Base-by-base conservation (phyloP, 2,888 invertebrate species). In the Coelogynopora nodosa region DNA sequence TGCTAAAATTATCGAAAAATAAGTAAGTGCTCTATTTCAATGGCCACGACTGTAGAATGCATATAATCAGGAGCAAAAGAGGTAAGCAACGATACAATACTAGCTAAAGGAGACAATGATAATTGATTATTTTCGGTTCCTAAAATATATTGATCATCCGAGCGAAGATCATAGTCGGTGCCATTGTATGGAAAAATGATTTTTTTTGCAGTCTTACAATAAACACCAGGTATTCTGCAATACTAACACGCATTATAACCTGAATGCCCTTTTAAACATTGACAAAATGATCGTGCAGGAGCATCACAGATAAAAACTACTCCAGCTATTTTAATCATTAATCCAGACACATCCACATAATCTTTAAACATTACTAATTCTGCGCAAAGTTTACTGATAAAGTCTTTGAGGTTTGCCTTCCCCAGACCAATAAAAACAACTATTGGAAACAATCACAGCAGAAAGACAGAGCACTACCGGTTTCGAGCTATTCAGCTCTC, bases 61-160 rank as follows among this genome's bases (percentile, higher is more conserved):
- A 89, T 89, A 84, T 88, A 88, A 49, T 88, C 88, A 29, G 89
- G 81, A 0, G 88, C 87, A 86, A 88, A 88, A 27, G 27, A 2
- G n/a, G 67, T 82, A n/a, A 87, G 67, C 67, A 82, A 81, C 27
- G 30, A 29, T 26, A 89, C 86, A 67, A 84, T 67, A 81, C 87
- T 86, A 30, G 84, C 18, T 10, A 89, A 84, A 31, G 88, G 88
- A 26, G 88, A 86, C 1, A 27, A n/a, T 2, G 28, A 26, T 30
- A 67, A 18, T 67, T 88, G 88, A 82, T 88, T 87, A 29, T 86
- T 81, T 0, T 30, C 23, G 29, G 80, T 26, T 2, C 80, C 80
- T 80, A 27, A 80, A 23, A 26, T 23, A 80, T 80, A 80, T 80
- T 26, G 28, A 5, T 80, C 80, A 27, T 80, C 80, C 23, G 26